phyloP scores from a whole-genome alignment of 1,140 invertebrate species.

The Galleria mellonella region DNA sequence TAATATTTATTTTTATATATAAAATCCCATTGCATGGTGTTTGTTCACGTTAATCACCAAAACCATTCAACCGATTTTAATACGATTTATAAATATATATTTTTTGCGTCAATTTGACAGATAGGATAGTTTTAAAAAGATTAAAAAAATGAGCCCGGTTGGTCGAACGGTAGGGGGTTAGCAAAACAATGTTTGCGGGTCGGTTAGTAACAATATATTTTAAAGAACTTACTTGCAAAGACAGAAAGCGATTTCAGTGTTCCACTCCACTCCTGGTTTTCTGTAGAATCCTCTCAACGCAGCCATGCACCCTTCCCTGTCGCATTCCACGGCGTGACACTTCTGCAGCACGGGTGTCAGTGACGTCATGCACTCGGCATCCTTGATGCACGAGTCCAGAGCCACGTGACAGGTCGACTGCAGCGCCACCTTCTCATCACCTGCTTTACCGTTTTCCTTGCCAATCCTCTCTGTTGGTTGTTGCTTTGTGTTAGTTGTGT shows the following conservation, averaged over 20 bases:
- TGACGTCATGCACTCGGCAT: constrained; percentile 83
- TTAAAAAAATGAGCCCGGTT: too few species aligned
- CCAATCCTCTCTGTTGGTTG: constrained; percentile 68
- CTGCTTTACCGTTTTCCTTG: constrained; percentile 67
- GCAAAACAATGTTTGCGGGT: too few species aligned
- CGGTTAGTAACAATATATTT: constrained; percentile 1
- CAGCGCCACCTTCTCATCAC: constrained; percentile 69
- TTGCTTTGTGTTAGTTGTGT: constrained; percentile 19
- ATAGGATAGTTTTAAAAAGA: too few species aligned
- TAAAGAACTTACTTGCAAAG: constrained; percentile 88
- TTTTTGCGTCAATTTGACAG: too few species aligned
- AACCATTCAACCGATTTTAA: too few species aligned
- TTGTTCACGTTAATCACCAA: too few species aligned
- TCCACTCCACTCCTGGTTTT: constrained; percentile 84
- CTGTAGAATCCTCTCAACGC: constrained; percentile 90
- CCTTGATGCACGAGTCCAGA: constrained; percentile 83
- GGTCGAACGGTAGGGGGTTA: too few species aligned
- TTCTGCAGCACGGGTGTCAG: constrained; percentile 87
- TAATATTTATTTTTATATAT: too few species aligned
- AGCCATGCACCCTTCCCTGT: constrained; percentile 89
- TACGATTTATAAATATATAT: too few species aligned
- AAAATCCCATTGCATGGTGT: too few species aligned
- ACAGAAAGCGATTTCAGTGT: constrained; percentile 92
- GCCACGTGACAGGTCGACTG: constrained; percentile 87
- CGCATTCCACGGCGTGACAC: constrained; percentile 85